These are phyloP conservation scores for Natrix natrix DNA, from an alignment of 2,797 vertebrate genomes.

Conservation along the genomic window DNA sequence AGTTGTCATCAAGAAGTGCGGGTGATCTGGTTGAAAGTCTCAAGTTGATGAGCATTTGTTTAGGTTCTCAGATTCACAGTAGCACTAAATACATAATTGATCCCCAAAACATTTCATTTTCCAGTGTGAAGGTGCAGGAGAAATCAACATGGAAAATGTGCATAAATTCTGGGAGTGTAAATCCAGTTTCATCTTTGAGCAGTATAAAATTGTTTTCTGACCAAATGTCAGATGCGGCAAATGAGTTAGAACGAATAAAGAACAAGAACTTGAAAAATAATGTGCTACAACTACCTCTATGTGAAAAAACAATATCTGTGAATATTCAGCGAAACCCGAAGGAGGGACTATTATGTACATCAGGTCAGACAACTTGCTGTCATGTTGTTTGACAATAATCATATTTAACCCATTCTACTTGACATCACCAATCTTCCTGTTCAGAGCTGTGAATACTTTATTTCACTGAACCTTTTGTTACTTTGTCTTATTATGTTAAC, in stretches of 20 bases:
- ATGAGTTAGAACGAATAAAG: slow-evolving; percentile 81
- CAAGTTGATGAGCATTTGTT: slow-evolving; percentile 91
- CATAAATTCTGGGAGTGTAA: slow-evolving; percentile 78
- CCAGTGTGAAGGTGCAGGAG: slow-evolving; percentile 89
- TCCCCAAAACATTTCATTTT: slow-evolving; percentile 78
- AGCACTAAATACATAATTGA: slow-evolving; percentile 81
- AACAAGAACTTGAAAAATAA: slow-evolving; percentile 87
- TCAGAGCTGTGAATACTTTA: slow-evolving; percentile 67
- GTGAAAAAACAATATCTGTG: slow-evolving; percentile 97
- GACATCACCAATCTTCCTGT: slow-evolving; percentile 65
- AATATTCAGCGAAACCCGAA: slow-evolving; percentile 92
- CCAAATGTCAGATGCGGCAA: slow-evolving; percentile 75
- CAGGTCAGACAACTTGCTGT: slow-evolving; percentile 91
- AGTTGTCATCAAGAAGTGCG: slow-evolving; percentile 70
- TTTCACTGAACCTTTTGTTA: slow-evolving; percentile 62
- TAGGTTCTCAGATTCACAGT: slow-evolving; percentile 85
- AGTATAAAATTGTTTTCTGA: slow-evolving; percentile 77
- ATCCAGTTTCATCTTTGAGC: slow-evolving; percentile 69
- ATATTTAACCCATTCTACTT: slow-evolving; percentile 51
- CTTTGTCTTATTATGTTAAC: slow-evolving; percentile 70
- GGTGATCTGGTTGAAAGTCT: slow-evolving; percentile 92
- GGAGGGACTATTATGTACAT: slow-evolving; percentile 89
- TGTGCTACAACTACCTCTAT: slow-evolving; percentile 98
- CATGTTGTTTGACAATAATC: slow-evolving; percentile 86
- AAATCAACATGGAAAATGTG: slow-evolving; percentile 94